phyloP scores from a whole-genome alignment of 2,888 invertebrate genomes.

The Acleris literana region DNA sequence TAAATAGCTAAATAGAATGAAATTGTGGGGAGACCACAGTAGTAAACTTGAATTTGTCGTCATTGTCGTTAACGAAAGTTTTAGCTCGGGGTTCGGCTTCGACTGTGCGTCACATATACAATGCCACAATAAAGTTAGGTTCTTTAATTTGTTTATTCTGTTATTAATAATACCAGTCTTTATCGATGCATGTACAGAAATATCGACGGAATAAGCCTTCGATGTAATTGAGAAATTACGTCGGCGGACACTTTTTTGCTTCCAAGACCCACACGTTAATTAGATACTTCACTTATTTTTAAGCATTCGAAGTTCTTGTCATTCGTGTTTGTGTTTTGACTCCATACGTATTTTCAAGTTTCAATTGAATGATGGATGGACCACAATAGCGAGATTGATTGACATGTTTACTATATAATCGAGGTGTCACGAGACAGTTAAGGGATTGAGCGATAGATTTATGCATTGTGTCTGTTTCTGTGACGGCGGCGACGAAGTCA shows the following conservation, averaged over 20 bases:
- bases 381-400: slow-evolving; percentile 59
- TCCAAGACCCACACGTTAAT: slow-evolving; percentile 26
- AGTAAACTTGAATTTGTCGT: too few relatives aligned
- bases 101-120: neutral
- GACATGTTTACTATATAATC: slow-evolving; percentile 69
- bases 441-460: slow-evolving; percentile 59
- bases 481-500: slow-evolving; percentile 52
- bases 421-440: slow-evolving; percentile 66
- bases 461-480: slow-evolving; percentile 56
- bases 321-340: slow-evolving; percentile 18
- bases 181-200: neutral
- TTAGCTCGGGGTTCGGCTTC: too few relatives aligned
- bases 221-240: slow-evolving; percentile 21
- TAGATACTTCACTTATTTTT: slow-evolving; percentile 24
- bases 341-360: slow-evolving; percentile 4
- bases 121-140: neutral
- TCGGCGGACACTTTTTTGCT: slow-evolving; percentile 7
- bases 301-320: slow-evolving; percentile 7
- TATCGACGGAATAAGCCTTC: neutral
- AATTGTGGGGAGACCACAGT: too few relatives aligned
- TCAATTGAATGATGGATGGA: slow-evolving; percentile 47
- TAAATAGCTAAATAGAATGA: too few relatives aligned
- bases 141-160: neutral
- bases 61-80: too few relatives aligned
- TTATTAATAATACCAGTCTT: neutral